Conservation (phyloP, 2,888 invertebrate species). For the Axea sp. region DNA sequence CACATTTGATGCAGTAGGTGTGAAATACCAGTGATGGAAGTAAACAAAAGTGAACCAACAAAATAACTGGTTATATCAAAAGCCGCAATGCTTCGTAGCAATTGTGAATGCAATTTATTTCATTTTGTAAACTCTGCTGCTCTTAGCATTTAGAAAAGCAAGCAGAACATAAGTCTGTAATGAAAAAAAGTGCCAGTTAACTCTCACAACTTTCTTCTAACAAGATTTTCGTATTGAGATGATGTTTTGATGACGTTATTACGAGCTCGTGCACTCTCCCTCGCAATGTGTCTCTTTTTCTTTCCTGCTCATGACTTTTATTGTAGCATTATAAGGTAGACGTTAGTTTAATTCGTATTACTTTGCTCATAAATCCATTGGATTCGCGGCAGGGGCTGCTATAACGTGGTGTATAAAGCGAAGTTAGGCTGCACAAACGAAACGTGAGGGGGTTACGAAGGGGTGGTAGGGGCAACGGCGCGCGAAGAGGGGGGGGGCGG, state of each 20-base stretch:
- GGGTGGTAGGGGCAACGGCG: slow-evolving; percentile 7
- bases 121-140: too few species aligned
- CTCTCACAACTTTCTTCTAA: too few species aligned
- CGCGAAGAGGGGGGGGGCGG: slow-evolving; percentile 10
- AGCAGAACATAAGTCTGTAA: too few species aligned
- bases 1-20: too few species aligned
- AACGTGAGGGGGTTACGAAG: slow-evolving; percentile 45
- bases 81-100: too few species aligned
- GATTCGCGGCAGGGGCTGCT: slow-evolving; percentile 67
- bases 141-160: too few species aligned
- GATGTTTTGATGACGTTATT: slow-evolving; percentile 50
- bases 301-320: slow-evolving; percentile 63
- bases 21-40: too few species aligned
- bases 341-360: slow-evolving; percentile 77
- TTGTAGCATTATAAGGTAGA: slow-evolving; percentile 67
- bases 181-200: too few species aligned
- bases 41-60: too few species aligned
- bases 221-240: slow-evolving; percentile 19
- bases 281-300: slow-evolving; percentile 46
- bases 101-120: too few species aligned
- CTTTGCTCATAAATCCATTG: slow-evolving; percentile 74
- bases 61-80: too few species aligned
- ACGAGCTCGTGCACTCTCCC: slow-evolving; percentile 7
- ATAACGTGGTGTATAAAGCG: slow-evolving; percentile 69
- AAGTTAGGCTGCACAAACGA: slow-evolving; percentile 58